Evolutionary conservation across 2,113 vertebrate species (phyloP).

Genomic region (Acinonyx jubatus): DNA sequence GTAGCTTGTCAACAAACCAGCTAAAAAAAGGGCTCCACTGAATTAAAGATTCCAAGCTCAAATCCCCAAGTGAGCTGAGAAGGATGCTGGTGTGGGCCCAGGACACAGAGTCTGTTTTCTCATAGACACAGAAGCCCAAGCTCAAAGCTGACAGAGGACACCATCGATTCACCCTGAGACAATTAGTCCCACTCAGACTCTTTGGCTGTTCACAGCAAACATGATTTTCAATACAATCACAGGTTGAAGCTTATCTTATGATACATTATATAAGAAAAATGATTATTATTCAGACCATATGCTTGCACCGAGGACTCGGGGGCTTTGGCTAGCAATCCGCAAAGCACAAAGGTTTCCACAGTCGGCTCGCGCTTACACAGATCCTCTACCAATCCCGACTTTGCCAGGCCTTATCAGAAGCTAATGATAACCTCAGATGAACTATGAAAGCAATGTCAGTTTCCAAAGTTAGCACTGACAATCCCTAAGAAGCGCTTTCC

Average conservation of each 20-base stretch:
- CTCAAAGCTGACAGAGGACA: not conserved
- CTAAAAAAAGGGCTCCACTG: conserved; percentile 1
- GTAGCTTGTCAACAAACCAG: conserved; percentile 63
- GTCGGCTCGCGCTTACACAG: not conserved
- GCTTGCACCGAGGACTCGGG: not conserved
- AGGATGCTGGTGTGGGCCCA: not conserved
- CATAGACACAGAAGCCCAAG: not conserved
- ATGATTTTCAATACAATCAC: conserved; percentile 22
- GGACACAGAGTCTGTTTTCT: not conserved
- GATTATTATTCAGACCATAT: conserved; percentile 29
- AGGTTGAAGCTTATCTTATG: not conserved
- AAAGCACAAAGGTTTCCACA: conserved; percentile 6
- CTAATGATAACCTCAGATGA: not conserved
- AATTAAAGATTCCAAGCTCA: conserved; percentile 8
- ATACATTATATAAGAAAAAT: not conserved
- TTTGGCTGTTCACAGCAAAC: not conserved
- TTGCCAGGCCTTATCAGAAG: not conserved
- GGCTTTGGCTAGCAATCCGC: not conserved
- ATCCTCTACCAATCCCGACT: not conserved
- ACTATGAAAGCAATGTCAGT: not conserved
- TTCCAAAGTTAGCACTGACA: not conserved
- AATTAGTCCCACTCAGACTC: not conserved
- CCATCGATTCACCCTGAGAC: not conserved
- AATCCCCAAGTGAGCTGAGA: conserved; percentile 34
- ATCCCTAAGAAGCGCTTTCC: not conserved